Conservation (phyloP, 1,140 invertebrate genomes). For the Glomeris maerens region DNA sequence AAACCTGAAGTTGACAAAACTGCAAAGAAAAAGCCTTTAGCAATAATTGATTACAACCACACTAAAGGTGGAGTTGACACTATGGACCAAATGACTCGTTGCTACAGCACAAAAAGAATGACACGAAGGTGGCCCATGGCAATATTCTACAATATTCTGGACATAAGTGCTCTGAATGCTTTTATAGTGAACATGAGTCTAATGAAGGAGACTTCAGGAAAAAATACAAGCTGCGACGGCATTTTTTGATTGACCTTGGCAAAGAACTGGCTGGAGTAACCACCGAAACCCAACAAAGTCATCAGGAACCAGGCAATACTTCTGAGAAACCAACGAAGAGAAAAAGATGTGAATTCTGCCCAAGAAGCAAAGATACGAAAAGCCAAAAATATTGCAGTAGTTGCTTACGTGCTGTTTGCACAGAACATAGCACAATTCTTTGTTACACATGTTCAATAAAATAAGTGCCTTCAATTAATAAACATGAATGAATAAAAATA, state of each 20-base stretch:
- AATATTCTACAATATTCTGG: slow-evolving; percentile 19
- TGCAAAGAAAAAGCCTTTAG: slow-evolving; percentile 9
- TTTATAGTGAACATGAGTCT: neutral
- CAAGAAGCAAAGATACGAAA: neutral
- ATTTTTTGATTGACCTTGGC: neutral
- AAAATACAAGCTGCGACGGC: neutral
- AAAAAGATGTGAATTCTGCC: neutral
- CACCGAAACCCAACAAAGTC: neutral
- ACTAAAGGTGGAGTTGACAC: slow-evolving; percentile 15
- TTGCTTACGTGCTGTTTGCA: neutral
- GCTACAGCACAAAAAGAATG: slow-evolving; percentile 16
- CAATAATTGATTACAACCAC: slow-evolving; percentile 16
- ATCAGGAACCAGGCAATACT: neutral
- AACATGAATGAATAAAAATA: no score
- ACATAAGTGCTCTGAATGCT: slow-evolving; percentile 10
- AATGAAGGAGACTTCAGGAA: neutral
- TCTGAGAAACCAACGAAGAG: neutral
- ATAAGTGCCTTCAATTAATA: no score
- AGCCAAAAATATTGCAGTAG: neutral
- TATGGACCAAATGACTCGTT: slow-evolving; percentile 14
- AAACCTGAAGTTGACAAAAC: neutral
- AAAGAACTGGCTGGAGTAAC: neutral
- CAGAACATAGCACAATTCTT: neutral
- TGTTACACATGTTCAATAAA: neutral
- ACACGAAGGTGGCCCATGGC: slow-evolving; percentile 18